Evolutionary conservation across 1,140 invertebrate species (phyloP).

Genomic region (Whitmania pigra): DNA sequence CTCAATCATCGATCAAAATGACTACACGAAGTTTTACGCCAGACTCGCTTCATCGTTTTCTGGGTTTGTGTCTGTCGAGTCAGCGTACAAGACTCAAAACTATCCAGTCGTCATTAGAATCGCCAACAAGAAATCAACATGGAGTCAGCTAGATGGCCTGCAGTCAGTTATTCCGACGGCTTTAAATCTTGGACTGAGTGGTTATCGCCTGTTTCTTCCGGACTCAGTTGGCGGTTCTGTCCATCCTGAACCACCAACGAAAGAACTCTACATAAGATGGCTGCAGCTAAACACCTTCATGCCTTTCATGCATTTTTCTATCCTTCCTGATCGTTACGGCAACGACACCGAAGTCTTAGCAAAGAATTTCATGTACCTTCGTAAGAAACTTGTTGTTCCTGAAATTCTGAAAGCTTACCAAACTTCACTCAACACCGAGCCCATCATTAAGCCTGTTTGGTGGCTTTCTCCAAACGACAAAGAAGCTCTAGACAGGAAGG

Average conservation of each 20-base stretch:
- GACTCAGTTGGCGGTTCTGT: constrained; percentile 64
- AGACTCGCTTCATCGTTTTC: constrained; percentile 46
- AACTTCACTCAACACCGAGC: constrained; percentile 38
- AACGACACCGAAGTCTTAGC: constrained; percentile 54
- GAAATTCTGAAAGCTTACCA: constrained; percentile 47
- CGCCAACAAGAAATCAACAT: constrained; percentile 70
- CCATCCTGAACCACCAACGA: constrained; percentile 45
- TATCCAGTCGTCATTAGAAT: constrained; percentile 71
- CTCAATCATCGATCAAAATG: constrained; percentile 15
- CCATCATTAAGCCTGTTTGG: constrained; percentile 34
- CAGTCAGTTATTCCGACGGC: constrained; percentile 66
- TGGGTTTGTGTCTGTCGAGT: neutral
- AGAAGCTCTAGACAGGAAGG: constrained; percentile 33
- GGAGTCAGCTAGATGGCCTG: constrained; percentile 66
- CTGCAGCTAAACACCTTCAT: constrained; percentile 70
- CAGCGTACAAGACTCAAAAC: constrained; percentile 63
- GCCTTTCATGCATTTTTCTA: constrained; percentile 74
- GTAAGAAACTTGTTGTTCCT: constrained; percentile 51
- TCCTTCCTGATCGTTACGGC: constrained; percentile 72
- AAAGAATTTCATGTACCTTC: constrained; percentile 53
- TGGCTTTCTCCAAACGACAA: constrained; percentile 13
- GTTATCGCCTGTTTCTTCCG: constrained; percentile 70
- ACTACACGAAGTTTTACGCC: constrained; percentile 41
- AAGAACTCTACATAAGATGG: constrained; percentile 77
- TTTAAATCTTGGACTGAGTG: constrained; percentile 66